Conservation (phyloP, 2,113 vertebrate genomes). For the Aleadryas rufinucha region DNA sequence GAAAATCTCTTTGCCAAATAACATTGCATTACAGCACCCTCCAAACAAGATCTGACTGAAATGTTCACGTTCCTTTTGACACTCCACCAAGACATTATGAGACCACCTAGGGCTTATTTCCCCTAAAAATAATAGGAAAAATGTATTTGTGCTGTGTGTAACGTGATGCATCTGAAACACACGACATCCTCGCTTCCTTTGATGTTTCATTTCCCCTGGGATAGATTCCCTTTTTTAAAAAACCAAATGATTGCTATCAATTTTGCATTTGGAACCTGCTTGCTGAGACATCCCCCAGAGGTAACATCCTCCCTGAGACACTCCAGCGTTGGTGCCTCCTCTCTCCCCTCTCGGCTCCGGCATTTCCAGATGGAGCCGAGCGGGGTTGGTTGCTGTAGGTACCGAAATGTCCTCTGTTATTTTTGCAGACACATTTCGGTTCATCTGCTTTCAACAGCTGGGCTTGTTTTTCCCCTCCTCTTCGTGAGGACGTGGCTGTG, state of each 20-base stretch:
- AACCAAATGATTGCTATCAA: neutral
- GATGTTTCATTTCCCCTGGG: neutral
- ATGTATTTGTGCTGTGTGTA: neutral
- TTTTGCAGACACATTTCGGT: neutral
- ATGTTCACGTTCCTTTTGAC: neutral
- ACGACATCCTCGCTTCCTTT: neutral
- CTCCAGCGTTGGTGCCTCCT: neutral
- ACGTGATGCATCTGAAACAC: neutral
- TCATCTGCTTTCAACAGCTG: neutral
- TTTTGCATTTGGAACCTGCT: neutral
- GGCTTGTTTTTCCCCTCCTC: neutral
- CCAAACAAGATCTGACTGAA: slow-evolving; percentile 12
- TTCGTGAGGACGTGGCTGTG: neutral
- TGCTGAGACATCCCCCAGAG: neutral
- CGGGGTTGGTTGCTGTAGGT: neutral
- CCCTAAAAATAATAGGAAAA: neutral
- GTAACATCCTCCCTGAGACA: neutral
- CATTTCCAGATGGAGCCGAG: neutral
- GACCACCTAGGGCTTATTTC: neutral
- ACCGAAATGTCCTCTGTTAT: neutral
- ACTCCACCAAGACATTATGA: neutral
- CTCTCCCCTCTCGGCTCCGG: neutral
- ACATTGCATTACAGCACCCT: neutral
- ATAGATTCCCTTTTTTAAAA: neutral
- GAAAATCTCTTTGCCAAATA: slow-evolving; percentile 16